Percentiles rank a stretch among this genome's conserved stretches.
Conservation (phyloP, 1,140 invertebrate species). For the Vanessa atalanta region DNA sequence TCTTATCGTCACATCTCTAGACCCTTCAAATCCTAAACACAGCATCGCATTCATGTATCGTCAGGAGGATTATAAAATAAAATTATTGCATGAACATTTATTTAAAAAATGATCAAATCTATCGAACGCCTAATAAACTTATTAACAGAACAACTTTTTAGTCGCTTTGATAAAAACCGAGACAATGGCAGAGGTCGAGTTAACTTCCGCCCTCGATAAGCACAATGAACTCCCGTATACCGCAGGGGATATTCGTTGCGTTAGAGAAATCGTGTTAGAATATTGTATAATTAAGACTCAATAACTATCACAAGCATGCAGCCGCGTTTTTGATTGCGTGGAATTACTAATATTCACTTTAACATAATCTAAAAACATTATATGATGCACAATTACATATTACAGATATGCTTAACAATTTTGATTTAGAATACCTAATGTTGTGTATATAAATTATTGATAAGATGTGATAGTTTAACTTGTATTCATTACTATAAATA, state of each 20-base stretch:
- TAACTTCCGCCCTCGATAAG: constrained; percentile 30
- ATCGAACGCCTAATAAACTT: neutral
- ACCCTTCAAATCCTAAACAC: no score
- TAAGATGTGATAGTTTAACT: neutral
- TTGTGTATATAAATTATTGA: neutral
- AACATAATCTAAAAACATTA: no score
- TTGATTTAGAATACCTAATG: neutral
- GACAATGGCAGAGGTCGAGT: constrained; percentile 28
- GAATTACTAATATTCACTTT: neutral
- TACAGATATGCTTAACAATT: no score
- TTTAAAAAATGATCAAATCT: no score
- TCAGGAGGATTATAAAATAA: no score
- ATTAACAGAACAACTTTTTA: constrained; percentile 5
- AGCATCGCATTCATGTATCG: no score
- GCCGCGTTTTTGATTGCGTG: neutral
- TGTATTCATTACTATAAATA: no score
- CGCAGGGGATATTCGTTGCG: constrained; percentile 11
- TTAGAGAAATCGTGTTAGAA: constrained; percentile 17
- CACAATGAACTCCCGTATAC: constrained; percentile 29
- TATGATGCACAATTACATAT: no score
- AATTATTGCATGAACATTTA: no score
- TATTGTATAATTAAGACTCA: neutral
- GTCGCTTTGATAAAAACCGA: constrained; percentile 27
- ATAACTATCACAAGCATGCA: neutral
- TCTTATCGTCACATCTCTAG: no score